Evolutionary conservation across 2,113 vertebrate species (phyloP).

Genomic region (Dasyprocta punctata): DNA sequence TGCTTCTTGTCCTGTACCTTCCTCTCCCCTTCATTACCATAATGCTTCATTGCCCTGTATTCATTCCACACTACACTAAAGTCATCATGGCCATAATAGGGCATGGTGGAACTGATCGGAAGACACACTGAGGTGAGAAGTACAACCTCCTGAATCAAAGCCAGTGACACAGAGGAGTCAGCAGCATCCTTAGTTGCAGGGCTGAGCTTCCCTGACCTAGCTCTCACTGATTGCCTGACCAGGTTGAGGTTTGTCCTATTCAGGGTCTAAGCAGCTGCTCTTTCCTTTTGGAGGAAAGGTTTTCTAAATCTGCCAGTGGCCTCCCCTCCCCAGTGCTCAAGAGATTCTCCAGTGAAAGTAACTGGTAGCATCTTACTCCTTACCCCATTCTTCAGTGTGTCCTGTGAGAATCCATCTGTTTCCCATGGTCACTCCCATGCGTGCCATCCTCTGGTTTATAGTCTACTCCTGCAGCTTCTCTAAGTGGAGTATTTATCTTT

Average conservation of each 20-base stretch:
- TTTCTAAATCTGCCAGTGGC: background rate
- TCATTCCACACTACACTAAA: background rate
- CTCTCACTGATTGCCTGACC: background rate
- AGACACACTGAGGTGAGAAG: background rate
- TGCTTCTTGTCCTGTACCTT: background rate
- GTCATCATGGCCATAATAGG: background rate
- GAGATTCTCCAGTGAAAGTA: background rate
- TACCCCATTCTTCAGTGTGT: background rate
- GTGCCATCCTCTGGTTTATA: background rate
- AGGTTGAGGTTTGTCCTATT: background rate
- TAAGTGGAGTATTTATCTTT: slow-evolving; percentile 48
- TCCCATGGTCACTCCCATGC: background rate
- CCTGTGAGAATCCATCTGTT: background rate
- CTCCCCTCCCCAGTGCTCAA: background rate
- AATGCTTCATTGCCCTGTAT: background rate
- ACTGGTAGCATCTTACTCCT: background rate
- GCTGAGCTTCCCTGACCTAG: background rate
- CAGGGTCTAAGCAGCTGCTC: background rate
- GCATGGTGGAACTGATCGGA: background rate
- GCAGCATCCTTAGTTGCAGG: background rate
- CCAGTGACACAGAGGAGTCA: background rate
- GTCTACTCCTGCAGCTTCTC: background rate
- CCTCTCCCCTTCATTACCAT: background rate
- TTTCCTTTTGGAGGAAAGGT: background rate
- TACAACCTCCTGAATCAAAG: background rate